Conservation (phyloP, 2,797 vertebrate genomes). For the Enteromius treurensis region DNA sequence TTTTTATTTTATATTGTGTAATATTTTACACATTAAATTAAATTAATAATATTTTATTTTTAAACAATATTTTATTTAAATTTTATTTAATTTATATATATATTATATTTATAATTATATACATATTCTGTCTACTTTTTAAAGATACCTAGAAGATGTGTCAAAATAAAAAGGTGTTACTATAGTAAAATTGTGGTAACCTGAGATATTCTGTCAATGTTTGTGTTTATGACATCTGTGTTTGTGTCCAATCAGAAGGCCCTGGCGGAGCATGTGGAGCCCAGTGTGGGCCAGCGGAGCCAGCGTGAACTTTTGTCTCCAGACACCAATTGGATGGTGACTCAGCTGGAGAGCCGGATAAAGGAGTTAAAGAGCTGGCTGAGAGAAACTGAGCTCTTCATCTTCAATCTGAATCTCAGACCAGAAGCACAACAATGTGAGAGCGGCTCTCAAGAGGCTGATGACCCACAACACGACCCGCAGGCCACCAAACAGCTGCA, state of each 20-base stretch:
- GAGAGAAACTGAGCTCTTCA: conserved; percentile 96
- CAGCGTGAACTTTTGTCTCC: conserved; percentile 87
- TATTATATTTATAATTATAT: too few relatives aligned
- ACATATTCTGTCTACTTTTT: not conserved
- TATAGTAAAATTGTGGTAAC: not conserved
- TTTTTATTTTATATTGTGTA: not conserved
- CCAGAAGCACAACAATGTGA: conserved; percentile 78
- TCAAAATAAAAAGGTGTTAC: not conserved
- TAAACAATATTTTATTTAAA: too few relatives aligned
- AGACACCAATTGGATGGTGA: conserved; percentile 88
- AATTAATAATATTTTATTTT: not conserved
- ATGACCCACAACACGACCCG: conserved; percentile 35
- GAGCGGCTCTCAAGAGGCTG: conserved; percentile 60
- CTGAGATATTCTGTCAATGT: not conserved
- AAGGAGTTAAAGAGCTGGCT: conserved; percentile 98
- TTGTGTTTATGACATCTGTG: conserved; percentile 4
- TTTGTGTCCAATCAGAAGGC: conserved; percentile 79
- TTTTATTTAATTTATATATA: too few relatives aligned
- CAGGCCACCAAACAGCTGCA: conserved; percentile 73
- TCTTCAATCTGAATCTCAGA: conserved; percentile 95
- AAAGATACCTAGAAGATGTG: not conserved
- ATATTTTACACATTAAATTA: not conserved
- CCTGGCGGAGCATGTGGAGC: conserved; percentile 81
- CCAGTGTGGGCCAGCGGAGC: conserved; percentile 70
- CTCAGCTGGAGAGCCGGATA: conserved; percentile 93